Base-by-base conservation (phyloP, 1,140 invertebrate species). In the Calephelis virginiensis region DNA sequence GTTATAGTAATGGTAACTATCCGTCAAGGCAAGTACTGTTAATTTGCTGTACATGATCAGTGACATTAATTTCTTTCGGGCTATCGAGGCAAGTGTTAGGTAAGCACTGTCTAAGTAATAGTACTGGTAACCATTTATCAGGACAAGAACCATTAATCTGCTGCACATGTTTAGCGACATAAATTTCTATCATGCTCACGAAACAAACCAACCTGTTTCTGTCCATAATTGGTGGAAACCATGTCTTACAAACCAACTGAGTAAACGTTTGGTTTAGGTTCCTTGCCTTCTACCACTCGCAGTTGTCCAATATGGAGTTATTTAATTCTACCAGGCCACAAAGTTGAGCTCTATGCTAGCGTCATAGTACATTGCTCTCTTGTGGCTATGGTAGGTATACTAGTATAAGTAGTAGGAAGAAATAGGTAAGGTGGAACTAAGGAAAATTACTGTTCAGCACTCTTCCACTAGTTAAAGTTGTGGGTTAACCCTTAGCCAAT, bases 31-130 rank as follows among this genome's bases (percentile, higher is more conserved):
- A 5, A 95, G 95, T 48, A 92, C 94, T 10, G 94, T 95, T 71
- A 98, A 97, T 76, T 95, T 97, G 93, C 76, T 95, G 5, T 94
- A 94, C 66, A 96, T 95, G 61, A 98, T 98, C 83, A 71, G 96
- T 9, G 94, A 98, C 1, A 97, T 97, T 12, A 95, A 96, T 66
- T 87, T 91, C 0, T 93, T 92, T 68, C 92, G 92, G 59, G 73
- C 81, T 28, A 78, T 92, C 38, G 86, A 92, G 65, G 90, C 91
- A 74, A 78, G 75, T 80, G 59, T 40, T 14, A 45, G 14, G 28
- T 28, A 0, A 28, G 28, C 28, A 3, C 3, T 17, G 0, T 3
- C 17, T 0, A 28, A 28, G 28, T 28, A 28, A 3, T 28, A 28
- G 28, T 1, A 28, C 28, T 28, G 28, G 71, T 93, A 96, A 45